Evolutionary conservation across 2,888 invertebrate genomes (phyloP), one percentile per base, ranked within the genome.

Genomic region (Aromia moschata): DNA sequence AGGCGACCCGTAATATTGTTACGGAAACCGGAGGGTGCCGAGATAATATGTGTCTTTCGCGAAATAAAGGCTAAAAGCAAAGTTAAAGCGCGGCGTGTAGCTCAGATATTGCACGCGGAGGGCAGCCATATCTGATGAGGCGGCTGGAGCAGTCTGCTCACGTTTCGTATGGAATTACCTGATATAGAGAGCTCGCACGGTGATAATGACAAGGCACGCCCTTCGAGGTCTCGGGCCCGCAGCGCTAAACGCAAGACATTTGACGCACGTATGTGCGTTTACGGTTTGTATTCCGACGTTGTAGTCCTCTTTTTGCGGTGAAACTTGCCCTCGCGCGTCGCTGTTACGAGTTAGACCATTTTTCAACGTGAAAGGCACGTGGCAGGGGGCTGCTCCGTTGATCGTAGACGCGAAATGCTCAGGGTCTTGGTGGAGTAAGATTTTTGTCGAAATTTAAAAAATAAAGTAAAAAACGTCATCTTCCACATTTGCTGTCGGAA

Each of bases 141-240:
- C 38, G 15, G 38, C 38, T 49, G 38, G 5, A n/a, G 10, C 9
- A 49, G 37, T 49, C 49, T 11, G 14, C 17, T 18, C 49, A 49
- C 49, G 49, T 49, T 40, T 25, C 49, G 37, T 49, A 49, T 40
- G 38, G 49, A 49, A 49, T 49, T 49, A 49, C 49, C 49, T 49
- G 49, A 49, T 49, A 49, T 20, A 49, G 47, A 47, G 38, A 47
- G 36, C 47, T 20, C 14, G 37, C 30, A 9, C 11, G 16, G 38
- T 25, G 49, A 49, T 49, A 49, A 49, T 49, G 25, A 49, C 38
- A 15, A 37, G 49, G 18, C 49, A 49, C 49, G 25, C 49, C 38
- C 38, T 37, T 49, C 38, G 38, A 11, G 49, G 49, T 10, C 20
- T 38, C 25, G 25, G 16, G n/a, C n/a, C 16, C 25, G 14, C 25